Evolutionary conservation across 2,888 invertebrate genomes (phyloP).

Genomic region (Yponomeuta cagnagella): DNA sequence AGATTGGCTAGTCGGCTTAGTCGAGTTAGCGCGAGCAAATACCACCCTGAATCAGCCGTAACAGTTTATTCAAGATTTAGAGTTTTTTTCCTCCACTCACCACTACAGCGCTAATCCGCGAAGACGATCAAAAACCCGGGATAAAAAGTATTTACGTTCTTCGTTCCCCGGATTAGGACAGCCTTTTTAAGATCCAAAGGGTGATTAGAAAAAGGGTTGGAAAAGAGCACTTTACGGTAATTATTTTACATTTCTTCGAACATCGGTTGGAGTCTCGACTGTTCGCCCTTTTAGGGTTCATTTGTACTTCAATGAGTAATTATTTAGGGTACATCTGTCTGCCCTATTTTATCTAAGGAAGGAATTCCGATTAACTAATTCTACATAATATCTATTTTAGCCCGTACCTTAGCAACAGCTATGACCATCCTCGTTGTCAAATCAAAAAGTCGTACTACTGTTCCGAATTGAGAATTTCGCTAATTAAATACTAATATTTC

Average conservation of each 20-base stretch:
- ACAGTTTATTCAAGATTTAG: neutral
- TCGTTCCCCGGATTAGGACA: constrained; percentile 61
- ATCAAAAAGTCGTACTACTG: too few relatives aligned
- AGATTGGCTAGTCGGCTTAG: neutral
- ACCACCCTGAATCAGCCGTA: neutral
- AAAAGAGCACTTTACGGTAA: constrained; percentile 59
- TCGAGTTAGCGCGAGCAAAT: neutral
- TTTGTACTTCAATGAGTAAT: neutral
- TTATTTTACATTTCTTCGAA: constrained; percentile 64
- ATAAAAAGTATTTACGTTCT: constrained; percentile 69
- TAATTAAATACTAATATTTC: too few relatives aligned
- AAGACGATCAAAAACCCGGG: constrained; percentile 63
- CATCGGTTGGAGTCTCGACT: constrained; percentile 39
- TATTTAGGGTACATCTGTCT: neutral
- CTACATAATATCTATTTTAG: neutral
- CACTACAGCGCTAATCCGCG: constrained; percentile 69
- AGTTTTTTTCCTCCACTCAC: constrained; percentile 27
- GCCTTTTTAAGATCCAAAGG: constrained; percentile 61
- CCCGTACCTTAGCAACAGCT: neutral
- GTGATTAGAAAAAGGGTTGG: constrained; percentile 65
- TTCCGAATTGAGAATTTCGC: too few relatives aligned
- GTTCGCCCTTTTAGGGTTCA: constrained; percentile 29
- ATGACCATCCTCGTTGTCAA: neutral
- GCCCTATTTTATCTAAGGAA: neutral
- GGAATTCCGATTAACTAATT: too few relatives aligned